Percentiles rank a stretch among this genome's conserved stretches.
Evolutionary conservation across 2,888 invertebrate genomes (phyloP).

Genomic region (Nomada fabriciana): DNA sequence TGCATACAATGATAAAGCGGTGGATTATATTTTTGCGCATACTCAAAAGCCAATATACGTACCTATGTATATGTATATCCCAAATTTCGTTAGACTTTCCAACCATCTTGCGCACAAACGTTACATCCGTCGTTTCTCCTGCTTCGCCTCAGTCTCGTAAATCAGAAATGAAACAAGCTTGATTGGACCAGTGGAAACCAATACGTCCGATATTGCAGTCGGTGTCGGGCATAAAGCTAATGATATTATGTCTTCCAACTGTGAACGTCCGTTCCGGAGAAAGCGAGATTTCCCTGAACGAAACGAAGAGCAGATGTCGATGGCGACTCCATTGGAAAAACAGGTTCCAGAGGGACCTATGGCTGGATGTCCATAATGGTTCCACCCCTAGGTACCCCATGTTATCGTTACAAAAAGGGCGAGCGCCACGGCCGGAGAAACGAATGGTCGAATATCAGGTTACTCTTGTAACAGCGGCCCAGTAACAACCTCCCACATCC

Average conservation of each 20-base stretch:
- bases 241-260: constrained; percentile 28
- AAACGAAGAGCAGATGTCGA: constrained; percentile 82
- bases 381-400: constrained; percentile 69
- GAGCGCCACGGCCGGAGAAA: constrained; percentile 39
- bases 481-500: constrained; percentile 79
- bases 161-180: constrained; percentile 3
- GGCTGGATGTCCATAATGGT: constrained; percentile 60
- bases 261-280: constrained; percentile 19
- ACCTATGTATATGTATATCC: too few relatives aligned
- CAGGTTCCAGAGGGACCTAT: constrained; percentile 74
- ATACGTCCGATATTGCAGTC: too few relatives aligned
- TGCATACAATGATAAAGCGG: too few relatives aligned
- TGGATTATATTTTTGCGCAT: background rate
- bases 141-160: background rate
- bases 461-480: constrained; percentile 75
- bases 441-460: constrained; percentile 77
- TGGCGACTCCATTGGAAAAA: constrained; percentile 78
- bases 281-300: constrained; percentile 51
- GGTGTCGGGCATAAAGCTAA: background rate
- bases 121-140: too few relatives aligned
- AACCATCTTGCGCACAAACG: background rate
- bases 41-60: background rate
- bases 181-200: background rate
- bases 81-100: background rate
- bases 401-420: constrained; percentile 63